A percentile compares a stretch with the other conserved stretches of the same genome.
These are phyloP conservation scores for Aphelinus atriplicis DNA, from an alignment of 1,140 invertebrate genomes.

Conservation along the genomic window DNA sequence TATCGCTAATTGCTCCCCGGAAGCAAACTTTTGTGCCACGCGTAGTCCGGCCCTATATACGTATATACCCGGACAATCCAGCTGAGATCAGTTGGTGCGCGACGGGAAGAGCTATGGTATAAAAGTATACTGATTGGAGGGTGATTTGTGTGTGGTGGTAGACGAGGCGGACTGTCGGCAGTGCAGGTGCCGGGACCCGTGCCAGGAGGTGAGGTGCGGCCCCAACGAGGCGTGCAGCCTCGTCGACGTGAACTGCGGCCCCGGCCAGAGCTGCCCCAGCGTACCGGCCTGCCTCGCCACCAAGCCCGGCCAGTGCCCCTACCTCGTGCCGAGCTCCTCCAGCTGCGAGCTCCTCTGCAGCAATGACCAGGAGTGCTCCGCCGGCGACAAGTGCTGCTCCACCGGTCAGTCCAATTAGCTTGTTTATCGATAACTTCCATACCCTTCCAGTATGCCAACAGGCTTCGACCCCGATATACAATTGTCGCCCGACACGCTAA, in stretches of 20 bases:
- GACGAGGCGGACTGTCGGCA: constrained; percentile 76
- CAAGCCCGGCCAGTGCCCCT: constrained; percentile 84
- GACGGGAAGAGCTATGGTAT: no score
- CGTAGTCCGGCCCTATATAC: no score
- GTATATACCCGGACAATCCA: no score
- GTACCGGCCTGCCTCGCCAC: constrained; percentile 82
- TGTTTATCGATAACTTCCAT: neutral
- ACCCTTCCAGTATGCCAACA: no score
- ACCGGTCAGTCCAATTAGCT: constrained; percentile 59
- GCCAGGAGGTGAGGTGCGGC: constrained; percentile 72
- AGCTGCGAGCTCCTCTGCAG: constrained; percentile 82
- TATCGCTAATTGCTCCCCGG: no score
- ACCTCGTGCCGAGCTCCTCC: constrained; percentile 78
- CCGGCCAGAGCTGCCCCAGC: constrained; percentile 81
- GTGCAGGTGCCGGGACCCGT: constrained; percentile 83
- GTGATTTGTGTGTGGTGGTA: neutral
- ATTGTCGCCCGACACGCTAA: no score
- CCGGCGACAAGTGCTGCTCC: constrained; percentile 79
- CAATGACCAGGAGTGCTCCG: constrained; percentile 78
- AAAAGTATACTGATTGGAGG: no score
- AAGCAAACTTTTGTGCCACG: no score
- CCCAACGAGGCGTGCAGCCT: constrained; percentile 76
- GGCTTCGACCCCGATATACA: no score
- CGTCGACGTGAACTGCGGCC: constrained; percentile 80
- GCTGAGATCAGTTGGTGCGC: no score